Evolutionary conservation across 1,140 invertebrate genomes (phyloP), one percentile per base, ranked within the genome.

Genomic region (Cryptotermes secundus): DNA sequence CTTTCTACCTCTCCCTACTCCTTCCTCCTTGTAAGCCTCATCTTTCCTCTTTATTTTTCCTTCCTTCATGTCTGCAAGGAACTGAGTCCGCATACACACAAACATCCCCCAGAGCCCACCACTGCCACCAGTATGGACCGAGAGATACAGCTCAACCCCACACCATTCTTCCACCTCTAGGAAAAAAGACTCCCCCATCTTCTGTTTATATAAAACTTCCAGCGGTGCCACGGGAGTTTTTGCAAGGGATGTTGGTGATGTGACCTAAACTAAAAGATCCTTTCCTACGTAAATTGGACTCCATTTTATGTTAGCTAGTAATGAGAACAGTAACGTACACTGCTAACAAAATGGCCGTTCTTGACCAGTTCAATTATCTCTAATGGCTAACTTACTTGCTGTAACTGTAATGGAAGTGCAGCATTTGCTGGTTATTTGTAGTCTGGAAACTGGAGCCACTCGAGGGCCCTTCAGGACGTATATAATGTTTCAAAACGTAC

Each of bases 161-260:
- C 7, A n/a, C 10, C 59, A n/a, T n/a, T 10, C 59, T 72, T 72
- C 26, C 59, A 72, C 59, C 26, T 72, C 26, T 31, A 72, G 9
- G 14, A 72, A 72, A 72, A 72, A 31, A 72, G 31, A 72, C 26
- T 31, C n/a, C 59, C 59, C 59, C 59, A 72, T 72, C 59, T 72
- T 72, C 59, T 72, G 59, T 72, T 72, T 72, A 72, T 72, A 72
- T n/a, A 72, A 72, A 72, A 72, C 59, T 72, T 72, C 59, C 59
- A n/a, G 31, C 26, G 31, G 59, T 72, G 59, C 59, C 59, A 72
- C 59, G 59, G 59, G 59, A 72, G 59, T 72, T 72, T 72, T 72
- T 72, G 59, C 26, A 72, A 72, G 59, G 59, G 59, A 72, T 72
- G 59, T 72, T 31, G 26, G 59, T n/a, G 59, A 72, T 72, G 59